These are phyloP conservation scores for Vidua chalybeata DNA, from an alignment of 2,113 vertebrate genomes.

Conservation along the genomic window DNA sequence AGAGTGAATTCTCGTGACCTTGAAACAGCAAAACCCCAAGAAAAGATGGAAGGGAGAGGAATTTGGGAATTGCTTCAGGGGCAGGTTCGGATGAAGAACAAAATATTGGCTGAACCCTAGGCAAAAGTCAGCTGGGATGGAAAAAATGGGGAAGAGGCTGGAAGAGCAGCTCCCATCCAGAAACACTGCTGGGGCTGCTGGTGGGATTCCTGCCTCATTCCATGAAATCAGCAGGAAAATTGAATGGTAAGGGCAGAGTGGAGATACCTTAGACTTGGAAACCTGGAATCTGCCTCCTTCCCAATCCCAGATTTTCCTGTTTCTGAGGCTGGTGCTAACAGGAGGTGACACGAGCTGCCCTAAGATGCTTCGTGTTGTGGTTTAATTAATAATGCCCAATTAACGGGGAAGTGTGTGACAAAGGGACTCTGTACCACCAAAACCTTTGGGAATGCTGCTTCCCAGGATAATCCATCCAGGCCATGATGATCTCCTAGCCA, in stretches of 20 bases:
- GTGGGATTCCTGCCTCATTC: not conserved
- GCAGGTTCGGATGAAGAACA: not conserved
- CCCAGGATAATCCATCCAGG: not conserved
- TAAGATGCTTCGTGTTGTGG: not conserved
- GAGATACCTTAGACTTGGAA: not conserved
- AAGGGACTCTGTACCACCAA: not conserved
- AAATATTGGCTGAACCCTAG: not conserved
- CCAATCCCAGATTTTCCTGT: not conserved
- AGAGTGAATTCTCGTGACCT: not conserved
- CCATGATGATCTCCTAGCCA: not conserved
- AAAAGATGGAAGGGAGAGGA: not conserved
- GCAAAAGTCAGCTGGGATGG: not conserved
- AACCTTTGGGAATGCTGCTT: not conserved
- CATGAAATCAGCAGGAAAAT: not conserved
- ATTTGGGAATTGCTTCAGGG: not conserved
- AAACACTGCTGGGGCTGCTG: not conserved
- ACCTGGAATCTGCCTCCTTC: not conserved
- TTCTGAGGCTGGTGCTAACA: not conserved
- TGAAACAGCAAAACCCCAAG: not conserved
- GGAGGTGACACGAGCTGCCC: not conserved
- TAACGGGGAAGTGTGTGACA: not conserved
- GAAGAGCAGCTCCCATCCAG: not conserved
- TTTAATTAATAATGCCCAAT: not conserved
- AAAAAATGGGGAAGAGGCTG: fast-evolving
- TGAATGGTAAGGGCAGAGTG: not conserved